Evolutionary conservation across 1,140 invertebrate genomes (phyloP).

Genomic region (Bilobella aurantiaca): DNA sequence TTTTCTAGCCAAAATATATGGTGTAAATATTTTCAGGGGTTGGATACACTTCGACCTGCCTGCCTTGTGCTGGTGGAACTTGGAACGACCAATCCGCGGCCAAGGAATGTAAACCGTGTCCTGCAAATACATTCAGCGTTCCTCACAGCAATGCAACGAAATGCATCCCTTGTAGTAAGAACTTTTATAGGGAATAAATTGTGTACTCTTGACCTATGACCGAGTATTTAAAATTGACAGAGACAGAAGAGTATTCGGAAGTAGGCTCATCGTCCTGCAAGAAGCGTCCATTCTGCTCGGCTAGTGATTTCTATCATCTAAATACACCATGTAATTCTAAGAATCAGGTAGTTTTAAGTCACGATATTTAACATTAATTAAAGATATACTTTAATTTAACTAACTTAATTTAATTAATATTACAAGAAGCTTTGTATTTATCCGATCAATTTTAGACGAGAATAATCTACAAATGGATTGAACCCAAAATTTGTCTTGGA

Average conservation of each 20-base stretch:
- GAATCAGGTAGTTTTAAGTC: slow-evolving; percentile 41
- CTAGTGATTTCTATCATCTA: slow-evolving; percentile 48
- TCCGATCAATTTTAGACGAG: slow-evolving; percentile 39
- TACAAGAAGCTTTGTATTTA: too few species aligned
- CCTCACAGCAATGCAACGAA: slow-evolving; percentile 40
- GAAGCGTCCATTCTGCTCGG: slow-evolving; percentile 45
- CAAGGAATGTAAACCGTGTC: slow-evolving; percentile 44
- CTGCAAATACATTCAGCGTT: too few species aligned
- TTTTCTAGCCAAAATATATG: too few species aligned
- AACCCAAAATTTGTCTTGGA: slow-evolving; percentile 47
- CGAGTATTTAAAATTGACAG: not conserved
- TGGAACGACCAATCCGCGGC: slow-evolving; percentile 43
- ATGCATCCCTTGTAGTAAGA: slow-evolving; percentile 45
- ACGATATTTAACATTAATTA: too few species aligned
- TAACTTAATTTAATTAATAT: too few species aligned
- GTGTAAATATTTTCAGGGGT: slow-evolving; percentile 42
- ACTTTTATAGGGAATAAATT: too few species aligned
- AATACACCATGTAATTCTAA: slow-evolving; percentile 45
- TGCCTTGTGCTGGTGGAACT: slow-evolving; percentile 48
- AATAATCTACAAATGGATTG: slow-evolving; percentile 46
- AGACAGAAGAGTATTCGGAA: slow-evolving; percentile 37
- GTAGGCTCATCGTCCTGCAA: slow-evolving; percentile 43
- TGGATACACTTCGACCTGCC: slow-evolving; percentile 51
- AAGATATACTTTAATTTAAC: too few species aligned
- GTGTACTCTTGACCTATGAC: too few species aligned